Evolutionary conservation across 2,797 vertebrate genomes (phyloP).

Genomic region (Myiotriccus ornatus): DNA sequence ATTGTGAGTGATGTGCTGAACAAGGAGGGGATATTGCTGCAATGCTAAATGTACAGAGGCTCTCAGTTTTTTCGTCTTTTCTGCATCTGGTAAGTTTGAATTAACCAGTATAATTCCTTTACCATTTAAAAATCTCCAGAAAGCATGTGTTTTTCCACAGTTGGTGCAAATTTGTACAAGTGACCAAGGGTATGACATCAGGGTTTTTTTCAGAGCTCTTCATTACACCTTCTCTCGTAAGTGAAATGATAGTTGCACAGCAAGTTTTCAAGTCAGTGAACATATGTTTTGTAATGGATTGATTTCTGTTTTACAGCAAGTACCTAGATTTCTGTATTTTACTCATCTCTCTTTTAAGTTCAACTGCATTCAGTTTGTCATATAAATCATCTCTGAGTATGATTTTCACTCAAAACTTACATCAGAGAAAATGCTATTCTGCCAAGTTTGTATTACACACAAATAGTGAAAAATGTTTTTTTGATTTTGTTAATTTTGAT

Average conservation of each 20-base stretch:
- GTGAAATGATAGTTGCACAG: not conserved
- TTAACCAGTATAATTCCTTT: not conserved
- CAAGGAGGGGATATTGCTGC: not conserved
- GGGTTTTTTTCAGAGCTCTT: not conserved
- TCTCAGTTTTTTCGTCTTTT: not conserved
- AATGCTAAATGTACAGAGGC: not conserved
- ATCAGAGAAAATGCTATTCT: not conserved
- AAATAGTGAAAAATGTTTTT: not conserved
- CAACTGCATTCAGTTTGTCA: not conserved
- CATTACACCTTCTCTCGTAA: not conserved
- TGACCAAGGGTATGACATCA: not conserved
- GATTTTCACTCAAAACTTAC: not conserved
- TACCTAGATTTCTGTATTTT: not conserved
- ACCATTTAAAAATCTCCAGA: not conserved
- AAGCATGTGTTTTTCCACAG: accelerated
- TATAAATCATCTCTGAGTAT: not conserved
- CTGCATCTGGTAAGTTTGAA: not conserved
- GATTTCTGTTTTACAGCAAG: not conserved
- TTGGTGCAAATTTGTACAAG: not conserved
- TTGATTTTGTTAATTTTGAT: not conserved
- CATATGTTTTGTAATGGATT: not conserved
- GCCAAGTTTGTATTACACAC: not conserved
- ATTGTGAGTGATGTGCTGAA: not conserved
- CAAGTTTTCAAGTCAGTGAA: not conserved
- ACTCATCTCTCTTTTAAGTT: not conserved